Conservation (phyloP, 2,113 vertebrate genomes). For the Zosterops lateralis region DNA sequence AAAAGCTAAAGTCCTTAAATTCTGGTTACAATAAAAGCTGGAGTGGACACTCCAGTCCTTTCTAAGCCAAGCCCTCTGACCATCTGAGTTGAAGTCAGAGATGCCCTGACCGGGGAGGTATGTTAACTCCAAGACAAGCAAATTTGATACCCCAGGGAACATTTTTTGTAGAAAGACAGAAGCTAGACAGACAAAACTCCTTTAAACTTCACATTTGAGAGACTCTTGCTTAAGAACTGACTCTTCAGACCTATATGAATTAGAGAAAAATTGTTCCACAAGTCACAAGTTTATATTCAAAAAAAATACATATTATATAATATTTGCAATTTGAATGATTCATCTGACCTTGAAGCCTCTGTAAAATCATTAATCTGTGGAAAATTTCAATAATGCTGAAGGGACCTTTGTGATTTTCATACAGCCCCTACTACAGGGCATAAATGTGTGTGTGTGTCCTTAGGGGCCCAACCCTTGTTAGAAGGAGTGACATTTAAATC, state of each 20-base stretch:
- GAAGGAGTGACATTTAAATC: neutral
- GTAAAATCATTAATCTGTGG: neutral
- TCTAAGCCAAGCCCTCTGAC: neutral
- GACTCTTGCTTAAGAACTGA: neutral
- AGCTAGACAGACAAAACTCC: neutral
- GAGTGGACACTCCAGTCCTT: neutral
- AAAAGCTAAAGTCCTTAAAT: neutral
- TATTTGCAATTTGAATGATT: neutral
- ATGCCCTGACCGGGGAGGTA: neutral
- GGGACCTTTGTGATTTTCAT: neutral
- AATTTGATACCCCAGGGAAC: neutral
- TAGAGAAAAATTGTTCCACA: neutral
- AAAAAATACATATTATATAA: neutral
- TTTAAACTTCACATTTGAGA: neutral
- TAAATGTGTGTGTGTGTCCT: neutral
- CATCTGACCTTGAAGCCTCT: neutral
- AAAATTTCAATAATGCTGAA: rapidly evolving
- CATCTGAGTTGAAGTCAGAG: neutral
- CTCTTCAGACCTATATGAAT: neutral
- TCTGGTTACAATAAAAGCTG: neutral
- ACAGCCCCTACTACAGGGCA: rapidly evolving
- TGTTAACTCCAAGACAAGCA: neutral
- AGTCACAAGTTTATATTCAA: neutral
- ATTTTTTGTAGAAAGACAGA: neutral
- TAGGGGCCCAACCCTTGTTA: rapidly evolving